Evolutionary conservation across 2,113 vertebrate species (phyloP).

Genomic region (Paedocypris sp.): DNA sequence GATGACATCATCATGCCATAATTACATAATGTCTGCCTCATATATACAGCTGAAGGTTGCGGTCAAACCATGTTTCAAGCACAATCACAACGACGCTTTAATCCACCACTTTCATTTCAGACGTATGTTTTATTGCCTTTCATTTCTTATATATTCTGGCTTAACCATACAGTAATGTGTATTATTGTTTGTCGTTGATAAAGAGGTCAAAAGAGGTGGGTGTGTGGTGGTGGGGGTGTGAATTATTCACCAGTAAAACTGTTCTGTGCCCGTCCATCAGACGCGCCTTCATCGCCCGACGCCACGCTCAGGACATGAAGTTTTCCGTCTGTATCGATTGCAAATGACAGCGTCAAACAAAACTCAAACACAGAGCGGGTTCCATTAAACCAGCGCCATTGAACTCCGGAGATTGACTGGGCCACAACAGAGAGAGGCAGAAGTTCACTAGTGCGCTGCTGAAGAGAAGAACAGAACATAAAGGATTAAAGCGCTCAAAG

Average conservation of each 20-base stretch:
- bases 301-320: too few relatives aligned
- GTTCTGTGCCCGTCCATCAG: not conserved
- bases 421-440: not conserved
- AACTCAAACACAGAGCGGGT: constrained; percentile 1
- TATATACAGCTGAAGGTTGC: not conserved
- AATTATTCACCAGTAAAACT: not conserved
- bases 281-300: too few relatives aligned
- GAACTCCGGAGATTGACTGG: not conserved
- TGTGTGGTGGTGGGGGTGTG: not conserved
- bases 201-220: not conserved
- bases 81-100: not conserved
- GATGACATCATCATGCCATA: not conserved
- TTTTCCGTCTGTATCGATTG: not conserved
- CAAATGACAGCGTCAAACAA: not conserved
- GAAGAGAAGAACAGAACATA: constrained; percentile 14
- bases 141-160: not conserved
- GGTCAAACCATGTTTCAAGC: not conserved
- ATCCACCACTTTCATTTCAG: not conserved
- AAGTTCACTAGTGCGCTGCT: constrained; percentile 6
- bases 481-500: constrained; percentile 23
- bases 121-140: not conserved
- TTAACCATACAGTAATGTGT: not conserved
- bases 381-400: not conserved
- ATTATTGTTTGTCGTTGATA: not conserved
- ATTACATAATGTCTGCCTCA: constrained; percentile 3